phyloP scores from a whole-genome alignment of 2,888 invertebrate genomes.

The Adelognathus sp. region DNA sequence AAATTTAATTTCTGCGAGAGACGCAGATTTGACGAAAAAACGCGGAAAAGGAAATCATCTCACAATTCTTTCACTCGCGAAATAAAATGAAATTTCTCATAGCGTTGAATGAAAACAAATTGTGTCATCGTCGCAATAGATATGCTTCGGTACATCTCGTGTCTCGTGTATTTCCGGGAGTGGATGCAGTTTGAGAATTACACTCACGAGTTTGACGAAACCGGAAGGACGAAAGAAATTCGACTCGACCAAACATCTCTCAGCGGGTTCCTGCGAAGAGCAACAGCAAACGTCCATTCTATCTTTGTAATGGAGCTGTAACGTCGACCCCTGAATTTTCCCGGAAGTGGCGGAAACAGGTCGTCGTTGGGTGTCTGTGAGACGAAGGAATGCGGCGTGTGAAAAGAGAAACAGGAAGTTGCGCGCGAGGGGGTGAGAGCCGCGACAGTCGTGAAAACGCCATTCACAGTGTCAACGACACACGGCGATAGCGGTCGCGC shows the following conservation, averaged over 20 bases:
- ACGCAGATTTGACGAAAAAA: no score
- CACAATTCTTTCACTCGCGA: no score
- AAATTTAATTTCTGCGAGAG: no score
- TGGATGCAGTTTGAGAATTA: no score
- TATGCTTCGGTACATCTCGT: no score
- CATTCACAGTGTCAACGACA: constrained; percentile 20
- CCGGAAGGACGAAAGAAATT: no score
- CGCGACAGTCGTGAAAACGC: constrained; percentile 14
- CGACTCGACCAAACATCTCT: no score
- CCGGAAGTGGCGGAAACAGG: constrained; percentile 6
- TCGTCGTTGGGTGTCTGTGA: not conserved
- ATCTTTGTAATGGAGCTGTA: not conserved
- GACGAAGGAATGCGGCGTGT: not conserved
- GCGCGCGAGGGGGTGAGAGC: not conserved
- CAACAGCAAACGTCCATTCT: not conserved
- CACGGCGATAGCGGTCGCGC: not conserved
- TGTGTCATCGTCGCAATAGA: no score
- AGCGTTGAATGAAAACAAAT: not conserved
- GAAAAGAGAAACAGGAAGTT: not conserved
- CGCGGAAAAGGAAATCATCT: no score
- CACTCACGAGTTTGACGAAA: no score
- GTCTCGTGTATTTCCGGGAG: no score
- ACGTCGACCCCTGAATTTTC: not conserved
- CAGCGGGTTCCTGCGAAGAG: no score
- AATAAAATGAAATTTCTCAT: not conserved